Evolutionary conservation across 2,797 vertebrate genomes (phyloP).

Genomic region (Muscicapa comitata): DNA sequence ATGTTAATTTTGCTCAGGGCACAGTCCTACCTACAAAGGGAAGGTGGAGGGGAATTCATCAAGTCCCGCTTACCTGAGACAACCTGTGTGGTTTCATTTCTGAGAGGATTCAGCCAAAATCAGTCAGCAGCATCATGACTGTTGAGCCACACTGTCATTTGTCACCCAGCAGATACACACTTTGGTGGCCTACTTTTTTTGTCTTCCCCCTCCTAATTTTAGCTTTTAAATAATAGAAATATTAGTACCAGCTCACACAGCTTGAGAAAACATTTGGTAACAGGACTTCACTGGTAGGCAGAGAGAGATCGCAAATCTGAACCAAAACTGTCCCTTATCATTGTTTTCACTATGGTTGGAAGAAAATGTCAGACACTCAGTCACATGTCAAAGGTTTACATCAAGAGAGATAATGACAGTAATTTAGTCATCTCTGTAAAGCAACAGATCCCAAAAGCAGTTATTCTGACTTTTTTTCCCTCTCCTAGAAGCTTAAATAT

Average conservation of each 20-base stretch:
- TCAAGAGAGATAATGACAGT: background rate
- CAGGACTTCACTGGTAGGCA: background rate
- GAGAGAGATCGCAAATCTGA: background rate
- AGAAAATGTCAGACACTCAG: background rate
- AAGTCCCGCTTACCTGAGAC: background rate
- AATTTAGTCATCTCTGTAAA: background rate
- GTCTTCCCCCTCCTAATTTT: rapidly evolving
- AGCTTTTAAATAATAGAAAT: background rate
- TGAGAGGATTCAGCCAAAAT: background rate
- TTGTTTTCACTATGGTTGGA: background rate
- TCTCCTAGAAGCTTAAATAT: background rate
- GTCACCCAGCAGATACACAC: background rate
- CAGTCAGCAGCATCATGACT: background rate
- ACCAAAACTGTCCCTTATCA: background rate
- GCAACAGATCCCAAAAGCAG: background rate
- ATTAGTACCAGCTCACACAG: background rate
- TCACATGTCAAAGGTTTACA: background rate
- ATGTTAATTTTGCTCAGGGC: background rate
- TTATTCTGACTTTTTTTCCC: background rate
- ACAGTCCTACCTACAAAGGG: background rate
- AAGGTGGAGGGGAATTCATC: background rate
- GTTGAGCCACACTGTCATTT: background rate
- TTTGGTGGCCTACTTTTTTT: background rate
- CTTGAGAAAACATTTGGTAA: background rate
- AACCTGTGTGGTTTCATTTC: background rate